Base-by-base conservation (phyloP, 1,140 invertebrate species). In the Homarus americanus region DNA sequence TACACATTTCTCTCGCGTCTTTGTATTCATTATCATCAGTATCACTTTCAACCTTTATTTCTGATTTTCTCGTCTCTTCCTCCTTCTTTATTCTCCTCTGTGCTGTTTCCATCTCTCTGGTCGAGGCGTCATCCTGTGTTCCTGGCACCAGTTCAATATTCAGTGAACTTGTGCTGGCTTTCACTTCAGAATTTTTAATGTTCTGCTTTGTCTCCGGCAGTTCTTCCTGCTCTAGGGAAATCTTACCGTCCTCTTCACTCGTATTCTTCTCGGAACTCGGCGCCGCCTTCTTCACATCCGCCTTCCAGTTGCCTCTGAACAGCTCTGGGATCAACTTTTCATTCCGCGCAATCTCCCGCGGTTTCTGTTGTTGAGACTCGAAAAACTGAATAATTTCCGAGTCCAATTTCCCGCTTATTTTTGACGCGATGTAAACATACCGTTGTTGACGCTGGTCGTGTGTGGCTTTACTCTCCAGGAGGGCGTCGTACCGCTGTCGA, bases 361-460 rank as follows among this genome's bases (percentile, higher is more conserved):
- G 80, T 32, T 84, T 90, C 32, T 83, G 72, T 28, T 90, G 88
- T 72, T 84, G 88, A 36, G 80, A 75, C 20, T 90, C 88, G 34
- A 90, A 90, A 38, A 90, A 90, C n/a, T 90, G 88, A n/a, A 90
- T 83, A 28, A 90, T 90, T 4, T 90, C 88, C 1, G 88, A 76
- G 73, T 90, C 88, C 0, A 90, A 73, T 44, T 90, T 90, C 3
- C 88, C 80, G 7, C 84, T 87, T 41, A 53, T 87, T 78, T 87
- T 87, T 32, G 72, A 76, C 4, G 84, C 53, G 10, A 87, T 87
- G 73, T 78, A 78, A 63, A 78, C 41, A 32, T 38, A 53, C 20
- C 84, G 84, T 63, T 87, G 82, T 38, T 84, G 84, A 58, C 69
- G 73, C 44, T 78, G 44, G n/a, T 87, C 84, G 20, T 78, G 69